phyloP scores from a whole-genome alignment of 64 coral and sea anemone species.

The Stylophora pistillata region DNA sequence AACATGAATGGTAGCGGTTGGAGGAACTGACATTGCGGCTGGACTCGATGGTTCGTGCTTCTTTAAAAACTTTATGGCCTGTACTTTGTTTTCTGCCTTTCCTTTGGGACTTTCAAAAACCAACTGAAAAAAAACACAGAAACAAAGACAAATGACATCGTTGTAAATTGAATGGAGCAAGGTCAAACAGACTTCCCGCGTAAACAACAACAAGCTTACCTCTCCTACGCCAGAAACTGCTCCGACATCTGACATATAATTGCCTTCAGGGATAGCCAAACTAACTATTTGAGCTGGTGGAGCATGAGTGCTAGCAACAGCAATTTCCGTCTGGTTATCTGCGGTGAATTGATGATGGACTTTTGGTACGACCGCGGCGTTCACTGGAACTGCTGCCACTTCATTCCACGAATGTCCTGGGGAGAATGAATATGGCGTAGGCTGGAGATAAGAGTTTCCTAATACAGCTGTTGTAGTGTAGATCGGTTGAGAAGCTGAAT shows the following conservation, averaged over 20 bases:
- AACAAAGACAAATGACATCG: background rate
- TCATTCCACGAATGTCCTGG: constrained; percentile 48
- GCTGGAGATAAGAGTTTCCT: constrained; percentile 41
- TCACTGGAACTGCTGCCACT: constrained; percentile 34
- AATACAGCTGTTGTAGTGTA: constrained; percentile 33
- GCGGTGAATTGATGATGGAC: constrained; percentile 32
- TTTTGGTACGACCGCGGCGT: constrained; percentile 30
- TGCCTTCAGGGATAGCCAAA: constrained; percentile 66
- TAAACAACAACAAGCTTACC: background rate
- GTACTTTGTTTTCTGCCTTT: constrained; percentile 35
- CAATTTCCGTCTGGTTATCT: constrained; percentile 47
- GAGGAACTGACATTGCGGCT: constrained; percentile 7
- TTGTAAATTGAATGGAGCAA: background rate
- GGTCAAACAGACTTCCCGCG: background rate
- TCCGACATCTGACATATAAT: constrained; percentile 44
- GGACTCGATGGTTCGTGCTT: constrained; percentile 33
- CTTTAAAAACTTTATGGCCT: constrained; percentile 38
- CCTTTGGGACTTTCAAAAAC: constrained; percentile 43
- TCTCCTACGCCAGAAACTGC: constrained; percentile 31
- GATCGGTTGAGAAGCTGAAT: constrained; percentile 61
- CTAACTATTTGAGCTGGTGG: constrained; percentile 60
- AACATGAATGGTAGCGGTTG: constrained; percentile 37
- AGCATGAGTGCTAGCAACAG: constrained; percentile 34
- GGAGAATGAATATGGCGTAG: constrained; percentile 38
- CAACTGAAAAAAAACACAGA: background rate